Evolutionary conservation across 2,113 vertebrate species (phyloP).

Genomic region (Eulacestoma nigropectus): DNA sequence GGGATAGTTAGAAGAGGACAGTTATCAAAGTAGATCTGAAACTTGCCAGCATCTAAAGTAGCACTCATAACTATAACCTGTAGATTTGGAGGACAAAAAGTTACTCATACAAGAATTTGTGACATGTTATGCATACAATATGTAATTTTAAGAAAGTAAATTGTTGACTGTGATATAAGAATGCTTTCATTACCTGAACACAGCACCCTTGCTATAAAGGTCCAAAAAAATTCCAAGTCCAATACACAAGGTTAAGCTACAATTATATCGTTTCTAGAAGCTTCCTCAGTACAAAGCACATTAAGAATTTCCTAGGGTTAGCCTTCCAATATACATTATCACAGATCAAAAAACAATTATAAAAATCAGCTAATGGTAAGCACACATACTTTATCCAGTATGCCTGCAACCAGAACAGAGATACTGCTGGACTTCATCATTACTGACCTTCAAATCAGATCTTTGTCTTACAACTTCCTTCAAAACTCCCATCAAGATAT

Average conservation of each 20-base stretch:
- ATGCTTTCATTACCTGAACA: not conserved
- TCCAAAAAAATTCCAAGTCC: not conserved
- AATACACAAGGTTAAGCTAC: not conserved
- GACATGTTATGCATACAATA: not conserved
- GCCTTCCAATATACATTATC: not conserved
- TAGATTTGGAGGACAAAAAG: not conserved
- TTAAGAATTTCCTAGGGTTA: not conserved
- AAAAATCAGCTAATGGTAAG: not conserved
- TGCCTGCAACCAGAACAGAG: not conserved
- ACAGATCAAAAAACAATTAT: not conserved
- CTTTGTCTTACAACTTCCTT: slow-evolving; percentile 94
- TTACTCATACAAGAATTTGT: not conserved
- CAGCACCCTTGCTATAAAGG: not conserved
- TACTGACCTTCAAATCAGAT: slow-evolving; percentile 88
- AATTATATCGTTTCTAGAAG: not conserved
- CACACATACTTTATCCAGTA: not conserved
- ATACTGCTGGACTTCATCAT: not conserved
- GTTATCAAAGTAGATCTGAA: slow-evolving; percentile 96
- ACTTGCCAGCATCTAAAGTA: slow-evolving; percentile 95
- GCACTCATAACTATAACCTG: slow-evolving; percentile 97
- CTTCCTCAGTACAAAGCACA: not conserved
- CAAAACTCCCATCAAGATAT: slow-evolving; percentile 95
- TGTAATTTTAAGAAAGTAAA: not conserved
- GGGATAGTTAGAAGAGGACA: slow-evolving; percentile 94
- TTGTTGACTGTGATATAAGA: not conserved